Evolutionary conservation across 2,113 vertebrate species (phyloP).

Genomic region (Cavia porcellus): DNA sequence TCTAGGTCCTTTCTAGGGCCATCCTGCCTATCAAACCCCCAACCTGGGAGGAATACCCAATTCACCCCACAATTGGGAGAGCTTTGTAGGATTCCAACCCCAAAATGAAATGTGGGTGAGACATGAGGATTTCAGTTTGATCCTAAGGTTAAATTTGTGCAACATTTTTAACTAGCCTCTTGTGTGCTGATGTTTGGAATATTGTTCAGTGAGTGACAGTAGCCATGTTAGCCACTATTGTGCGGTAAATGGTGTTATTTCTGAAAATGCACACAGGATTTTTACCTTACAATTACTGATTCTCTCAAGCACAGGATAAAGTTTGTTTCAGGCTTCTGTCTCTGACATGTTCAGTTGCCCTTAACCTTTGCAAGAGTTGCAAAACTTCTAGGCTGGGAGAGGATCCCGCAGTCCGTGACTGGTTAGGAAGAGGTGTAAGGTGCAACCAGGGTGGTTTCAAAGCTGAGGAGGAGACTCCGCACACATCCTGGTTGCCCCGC

Average conservation of each 20-base stretch:
- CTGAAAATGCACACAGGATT: not conserved
- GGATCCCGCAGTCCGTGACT: not conserved
- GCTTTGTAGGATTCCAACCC: not conserved
- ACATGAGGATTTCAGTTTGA: not conserved
- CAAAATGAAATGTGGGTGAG: not conserved
- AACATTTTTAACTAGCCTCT: not conserved
- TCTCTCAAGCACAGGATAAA: not conserved
- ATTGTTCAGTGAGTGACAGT: fast-evolving
- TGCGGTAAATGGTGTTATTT: not conserved
- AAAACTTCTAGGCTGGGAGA: not conserved
- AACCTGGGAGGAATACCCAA: not conserved
- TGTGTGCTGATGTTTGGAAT: not conserved
- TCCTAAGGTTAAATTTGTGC: not conserved
- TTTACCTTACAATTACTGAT: not conserved
- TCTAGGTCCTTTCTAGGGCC: not conserved
- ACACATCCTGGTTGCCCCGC: not conserved
- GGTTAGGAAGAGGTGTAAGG: not conserved
- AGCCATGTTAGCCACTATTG: not conserved
- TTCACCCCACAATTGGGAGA: fast-evolving
- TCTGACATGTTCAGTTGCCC: not conserved
- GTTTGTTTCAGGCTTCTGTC: not conserved
- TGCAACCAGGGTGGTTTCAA: not conserved
- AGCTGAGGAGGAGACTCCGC: not conserved
- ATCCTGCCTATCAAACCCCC: no score
- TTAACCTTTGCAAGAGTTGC: not conserved